Evolutionary conservation across 2,888 invertebrate species (phyloP), one percentile per base, ranked within the genome.

Genomic region (Charanyca ferruginea): DNA sequence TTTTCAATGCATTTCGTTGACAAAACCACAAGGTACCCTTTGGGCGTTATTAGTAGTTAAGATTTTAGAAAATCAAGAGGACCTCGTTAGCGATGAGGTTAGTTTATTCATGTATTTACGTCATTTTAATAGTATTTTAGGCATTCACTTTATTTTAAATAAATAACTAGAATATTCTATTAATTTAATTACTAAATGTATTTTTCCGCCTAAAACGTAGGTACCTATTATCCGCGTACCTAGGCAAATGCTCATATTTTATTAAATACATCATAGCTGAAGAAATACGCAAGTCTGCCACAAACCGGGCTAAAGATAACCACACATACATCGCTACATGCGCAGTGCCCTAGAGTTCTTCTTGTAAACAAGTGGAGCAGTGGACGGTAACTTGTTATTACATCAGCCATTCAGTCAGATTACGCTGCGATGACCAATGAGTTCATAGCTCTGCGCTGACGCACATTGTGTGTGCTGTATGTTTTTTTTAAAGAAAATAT

Each of bases 11-110:
- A 38, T 16, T 58, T 66, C n/a, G 18, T 25, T 16, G 7, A 5
- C 9, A 44, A 13, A n/a, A 45, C 69, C 69, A 38, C 49, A 51
- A 22, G 18, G 23, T 41, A 68, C 51, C 49, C 35, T 66, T 67
- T 22, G 35, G 13, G 13, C 8, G 42, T 69, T 53, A 18, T 22
- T 20, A 28, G 22, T 59, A 28, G 16, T 18, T 25, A 1, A 3
- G 11, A 23, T 60, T 41, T 32, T 41, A n/a, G 28, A 53, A 25
- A 58, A 67, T 58, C 13, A 20, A 9, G n/a, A 25, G 5, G 23
- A 28, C 20, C 13, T 57, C 20, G 9, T n/a, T 16, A 23, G 23
- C 41, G 35, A 25, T n/a, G n/a, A 35, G 11, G 18, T 4, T 28
- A 22, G 0, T 23, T 47, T 66, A 25, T 20, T 16, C 5, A 65